phyloP scores from a whole-genome alignment of 2,113 vertebrate genomes.

The Epinephelus fuscoguttatus region DNA sequence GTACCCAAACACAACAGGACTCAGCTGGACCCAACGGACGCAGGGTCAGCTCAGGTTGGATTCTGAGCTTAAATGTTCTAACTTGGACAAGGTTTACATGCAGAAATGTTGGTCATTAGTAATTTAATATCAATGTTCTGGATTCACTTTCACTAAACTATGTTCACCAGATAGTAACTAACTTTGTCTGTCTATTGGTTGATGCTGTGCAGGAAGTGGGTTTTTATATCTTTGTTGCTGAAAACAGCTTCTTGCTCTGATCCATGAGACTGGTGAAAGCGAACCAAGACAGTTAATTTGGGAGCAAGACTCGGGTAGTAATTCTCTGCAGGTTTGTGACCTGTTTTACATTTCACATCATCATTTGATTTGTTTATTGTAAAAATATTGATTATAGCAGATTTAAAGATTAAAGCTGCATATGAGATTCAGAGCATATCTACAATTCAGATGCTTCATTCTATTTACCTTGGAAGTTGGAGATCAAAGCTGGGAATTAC shows the following conservation, averaged over 20 bases:
- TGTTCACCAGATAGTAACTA: neutral
- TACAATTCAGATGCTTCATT: too few species aligned
- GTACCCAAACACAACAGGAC: conserved; percentile 24
- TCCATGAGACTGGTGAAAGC: neutral
- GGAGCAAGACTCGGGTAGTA: neutral
- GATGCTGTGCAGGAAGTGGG: neutral
- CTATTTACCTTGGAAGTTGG: too few species aligned
- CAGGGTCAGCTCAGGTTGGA: conserved; percentile 47
- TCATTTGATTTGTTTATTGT: conserved; percentile 1
- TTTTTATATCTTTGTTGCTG: neutral
- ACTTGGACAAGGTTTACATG: neutral
- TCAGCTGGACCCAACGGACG: conserved; percentile 30
- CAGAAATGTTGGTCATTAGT: neutral
- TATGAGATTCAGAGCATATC: too few species aligned
- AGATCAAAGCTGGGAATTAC: too few species aligned
- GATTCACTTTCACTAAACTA: neutral
- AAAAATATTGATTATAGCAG: neutral
- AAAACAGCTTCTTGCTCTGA: neutral
- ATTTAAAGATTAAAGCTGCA: neutral
- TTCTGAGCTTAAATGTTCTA: neutral
- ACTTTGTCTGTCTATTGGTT: neutral
- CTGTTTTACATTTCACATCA: neutral
- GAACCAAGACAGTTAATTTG: neutral
- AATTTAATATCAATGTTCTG: conserved; percentile 3
- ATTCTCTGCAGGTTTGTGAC: conserved; percentile 3